Conservation (phyloP, 2,113 vertebrate genomes). For the Dasypus novemcinctus region DNA sequence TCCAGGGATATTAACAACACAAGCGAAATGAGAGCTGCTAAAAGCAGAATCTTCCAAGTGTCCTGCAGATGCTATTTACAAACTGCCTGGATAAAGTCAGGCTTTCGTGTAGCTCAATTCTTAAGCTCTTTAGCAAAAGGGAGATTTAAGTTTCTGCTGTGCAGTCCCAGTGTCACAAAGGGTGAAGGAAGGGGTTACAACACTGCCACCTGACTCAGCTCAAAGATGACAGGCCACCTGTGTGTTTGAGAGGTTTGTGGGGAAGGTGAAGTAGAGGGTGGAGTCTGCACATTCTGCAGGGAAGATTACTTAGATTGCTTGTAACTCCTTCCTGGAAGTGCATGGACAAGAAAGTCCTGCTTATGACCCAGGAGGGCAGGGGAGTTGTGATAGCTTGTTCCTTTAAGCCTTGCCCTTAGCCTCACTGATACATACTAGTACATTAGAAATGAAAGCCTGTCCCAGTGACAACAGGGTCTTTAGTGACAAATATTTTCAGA, state of each 20-base stretch:
- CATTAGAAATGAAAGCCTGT: conserved; percentile 33
- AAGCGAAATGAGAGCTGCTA: background rate
- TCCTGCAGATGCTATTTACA: background rate
- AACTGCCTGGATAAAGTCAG: background rate
- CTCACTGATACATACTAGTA: background rate
- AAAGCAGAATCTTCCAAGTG: background rate
- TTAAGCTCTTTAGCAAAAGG: conserved; percentile 23
- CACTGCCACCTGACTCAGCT: background rate
- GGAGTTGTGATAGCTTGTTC: background rate
- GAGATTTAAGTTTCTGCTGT: background rate
- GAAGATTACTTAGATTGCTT: background rate
- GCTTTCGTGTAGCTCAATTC: background rate
- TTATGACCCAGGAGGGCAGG: background rate
- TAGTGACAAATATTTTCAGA: conserved; percentile 16
- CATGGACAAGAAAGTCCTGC: background rate
- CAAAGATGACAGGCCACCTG: background rate
- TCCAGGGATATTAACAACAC: background rate
- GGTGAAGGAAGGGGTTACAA: background rate
- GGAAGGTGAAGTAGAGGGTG: background rate
- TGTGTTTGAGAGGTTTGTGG: background rate
- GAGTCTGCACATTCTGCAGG: background rate
- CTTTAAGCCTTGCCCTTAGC: background rate
- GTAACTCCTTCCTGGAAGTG: background rate
- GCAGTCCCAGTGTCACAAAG: background rate
- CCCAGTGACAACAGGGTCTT: background rate